These are phyloP conservation scores for Sisor rabdophorus DNA, from an alignment of 2,113 vertebrate genomes.

Conservation along the genomic window DNA sequence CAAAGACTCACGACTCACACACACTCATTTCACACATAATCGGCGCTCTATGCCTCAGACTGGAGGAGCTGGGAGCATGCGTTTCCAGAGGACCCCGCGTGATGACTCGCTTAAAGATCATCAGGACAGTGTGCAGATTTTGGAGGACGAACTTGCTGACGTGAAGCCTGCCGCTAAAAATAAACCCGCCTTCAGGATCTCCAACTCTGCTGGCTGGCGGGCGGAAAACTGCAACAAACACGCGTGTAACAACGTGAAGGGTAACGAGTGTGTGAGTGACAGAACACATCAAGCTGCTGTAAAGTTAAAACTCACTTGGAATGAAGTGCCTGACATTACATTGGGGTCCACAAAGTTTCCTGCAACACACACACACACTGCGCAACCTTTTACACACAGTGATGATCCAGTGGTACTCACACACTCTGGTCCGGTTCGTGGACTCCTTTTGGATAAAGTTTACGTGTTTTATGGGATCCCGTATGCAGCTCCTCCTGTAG, in stretches of 20 bases:
- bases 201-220: background rate
- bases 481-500: slow-evolving; percentile 67
- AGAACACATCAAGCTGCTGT: background rate
- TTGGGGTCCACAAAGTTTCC: background rate
- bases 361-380: background rate
- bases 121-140: background rate
- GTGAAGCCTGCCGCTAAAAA: background rate
- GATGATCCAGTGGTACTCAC: slow-evolving; percentile 24
- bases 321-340: background rate
- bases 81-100: slow-evolving; percentile 16
- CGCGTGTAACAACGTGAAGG: too few species aligned
- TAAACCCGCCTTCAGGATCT: background rate
- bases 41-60: slow-evolving; percentile 25
- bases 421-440: slow-evolving; percentile 30
- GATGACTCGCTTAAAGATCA: background rate
- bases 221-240: background rate
- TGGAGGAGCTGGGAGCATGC: slow-evolving; percentile 20
- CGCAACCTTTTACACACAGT: background rate
- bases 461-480: slow-evolving; percentile 71
- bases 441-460: slow-evolving; percentile 50
- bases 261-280: slow-evolving; percentile 11
- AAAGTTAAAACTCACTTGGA: background rate
- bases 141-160: background rate
- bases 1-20: slow-evolving; percentile 30
- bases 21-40: slow-evolving; percentile 38